Percentiles rank a stretch among this genome's conserved stretches.
Evolutionary conservation across 2,113 vertebrate species (phyloP).

Genomic region (Chaetops frenatus): DNA sequence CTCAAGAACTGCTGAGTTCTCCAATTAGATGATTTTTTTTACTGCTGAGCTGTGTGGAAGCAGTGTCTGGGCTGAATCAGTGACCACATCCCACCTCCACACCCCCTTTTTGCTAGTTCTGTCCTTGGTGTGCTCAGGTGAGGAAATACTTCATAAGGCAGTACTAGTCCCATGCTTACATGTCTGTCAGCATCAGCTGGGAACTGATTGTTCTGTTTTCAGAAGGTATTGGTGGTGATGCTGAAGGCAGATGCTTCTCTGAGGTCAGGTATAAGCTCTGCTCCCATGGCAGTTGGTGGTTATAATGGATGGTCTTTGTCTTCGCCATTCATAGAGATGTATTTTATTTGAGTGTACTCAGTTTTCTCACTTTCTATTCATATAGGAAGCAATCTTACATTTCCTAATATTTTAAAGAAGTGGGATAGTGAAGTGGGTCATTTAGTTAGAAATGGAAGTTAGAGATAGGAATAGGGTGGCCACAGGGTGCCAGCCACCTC

Average conservation of each 20-base stretch:
- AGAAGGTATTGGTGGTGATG: background rate
- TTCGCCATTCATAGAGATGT: background rate
- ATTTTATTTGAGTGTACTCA: background rate
- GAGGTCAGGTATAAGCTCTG: background rate
- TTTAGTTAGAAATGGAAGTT: background rate
- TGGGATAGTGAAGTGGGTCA: background rate
- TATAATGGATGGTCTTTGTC: background rate
- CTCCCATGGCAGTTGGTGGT: background rate
- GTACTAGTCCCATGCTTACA: background rate
- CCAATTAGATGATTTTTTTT: background rate
- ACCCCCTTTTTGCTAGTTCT: background rate
- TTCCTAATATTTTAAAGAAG: background rate
- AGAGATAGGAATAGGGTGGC: background rate
- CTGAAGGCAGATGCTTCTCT: background rate
- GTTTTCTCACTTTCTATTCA: background rate
- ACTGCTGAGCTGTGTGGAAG: background rate
- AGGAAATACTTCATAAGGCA: background rate
- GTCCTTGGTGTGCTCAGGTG: background rate
- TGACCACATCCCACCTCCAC: background rate
- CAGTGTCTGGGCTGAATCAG: background rate
- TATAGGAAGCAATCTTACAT: background rate
- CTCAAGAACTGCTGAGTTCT: background rate
- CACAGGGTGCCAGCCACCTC: background rate
- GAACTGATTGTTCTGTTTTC: background rate
- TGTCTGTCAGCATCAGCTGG: background rate